Conservation (phyloP, 2,888 invertebrate species). For the Chaetogeoica ovagalla region DNA sequence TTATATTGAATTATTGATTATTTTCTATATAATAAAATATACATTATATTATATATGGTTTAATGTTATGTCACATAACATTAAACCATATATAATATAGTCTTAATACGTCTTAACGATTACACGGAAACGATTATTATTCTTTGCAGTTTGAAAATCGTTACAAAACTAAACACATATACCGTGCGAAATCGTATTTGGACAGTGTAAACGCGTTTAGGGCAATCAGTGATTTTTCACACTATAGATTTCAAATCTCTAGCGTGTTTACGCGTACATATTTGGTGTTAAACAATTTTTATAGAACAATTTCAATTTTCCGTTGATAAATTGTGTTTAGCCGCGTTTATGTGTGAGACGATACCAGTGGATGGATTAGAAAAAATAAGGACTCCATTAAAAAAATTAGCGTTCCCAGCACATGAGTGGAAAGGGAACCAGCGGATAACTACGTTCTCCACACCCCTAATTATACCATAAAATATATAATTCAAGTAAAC, state of each 20-base stretch:
- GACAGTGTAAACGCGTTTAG: not conserved
- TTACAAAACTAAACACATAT: not conserved
- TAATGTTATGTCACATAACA: slow-evolving; percentile 1
- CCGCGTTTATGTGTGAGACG: too few species aligned
- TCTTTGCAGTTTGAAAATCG: not conserved
- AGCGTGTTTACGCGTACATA: not conserved
- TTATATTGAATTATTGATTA: slow-evolving; percentile 19
- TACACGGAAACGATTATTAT: slow-evolving; percentile 9
- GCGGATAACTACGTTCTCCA: too few species aligned
- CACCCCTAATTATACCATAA: too few species aligned
- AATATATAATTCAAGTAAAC: too few species aligned
- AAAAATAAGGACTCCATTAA: too few species aligned
- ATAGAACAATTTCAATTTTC: not conserved
- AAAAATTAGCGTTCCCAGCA: too few species aligned
- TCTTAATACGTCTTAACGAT: not conserved
- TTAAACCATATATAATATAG: too few species aligned
- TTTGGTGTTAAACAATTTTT: not conserved
- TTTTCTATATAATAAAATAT: not conserved
- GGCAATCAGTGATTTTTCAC: slow-evolving; percentile 28
- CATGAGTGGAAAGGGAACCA: too few species aligned
- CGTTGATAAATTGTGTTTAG: not conserved
- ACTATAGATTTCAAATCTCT: slow-evolving; percentile 16
- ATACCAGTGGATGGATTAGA: too few species aligned
- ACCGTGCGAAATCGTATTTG: slow-evolving; percentile 13
- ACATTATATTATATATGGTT: not conserved